Base-by-base conservation (phyloP, 92 coral and sea anemone genomes). In the Paramuricea clavata region DNA sequence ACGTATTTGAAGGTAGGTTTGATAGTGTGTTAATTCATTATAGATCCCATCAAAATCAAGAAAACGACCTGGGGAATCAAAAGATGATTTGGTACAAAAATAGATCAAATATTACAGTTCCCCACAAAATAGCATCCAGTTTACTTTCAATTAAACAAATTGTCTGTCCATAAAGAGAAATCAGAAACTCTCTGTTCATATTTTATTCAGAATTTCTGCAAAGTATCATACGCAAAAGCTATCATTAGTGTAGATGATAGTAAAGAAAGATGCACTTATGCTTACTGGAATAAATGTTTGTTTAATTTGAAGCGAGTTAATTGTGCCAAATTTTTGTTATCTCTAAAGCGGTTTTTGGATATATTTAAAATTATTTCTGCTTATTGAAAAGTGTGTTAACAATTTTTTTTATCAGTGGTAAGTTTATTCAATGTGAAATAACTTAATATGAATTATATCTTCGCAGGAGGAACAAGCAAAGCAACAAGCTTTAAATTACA, bases 11-110 rank as follows among this genome's bases (percentile, higher is more conserved):
- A 72, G 17, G 28, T 72, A 16, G 25, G 25, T 76, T 39, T 28
- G 25, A 33, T 44, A 44, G 17, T 49, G 25, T 49, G 23, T 76
- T n/a, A 59, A 79, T 79, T 79, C 72, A 79, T 79, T 61, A 47
- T 57, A 79, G 84, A 79, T 79, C 26, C 73, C 73, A 79, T 44
- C 84, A 79, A 79, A 67, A 12, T 79, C 84, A 79, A 79, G 84
- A 59, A 79, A 79, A 60, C 84, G 84, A 79, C 33, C 47, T 60
- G 84, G 84, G 15, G 84, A 79, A 33, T 42, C 84, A 27, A 79
- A 33, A 79, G 73, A 79, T 79, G 73, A 79, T 79, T 79, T 79
- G 84, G 84, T 79, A 79, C 70, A 78, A 21, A 32, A 72, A 36
- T 7, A 67, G 19, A 67, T 30, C 8, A 23, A 25, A 61, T 61